Evolutionary conservation across 1,140 invertebrate species (phyloP), one percentile per base, ranked within the genome.

Genomic region (Colletes gigas): DNA sequence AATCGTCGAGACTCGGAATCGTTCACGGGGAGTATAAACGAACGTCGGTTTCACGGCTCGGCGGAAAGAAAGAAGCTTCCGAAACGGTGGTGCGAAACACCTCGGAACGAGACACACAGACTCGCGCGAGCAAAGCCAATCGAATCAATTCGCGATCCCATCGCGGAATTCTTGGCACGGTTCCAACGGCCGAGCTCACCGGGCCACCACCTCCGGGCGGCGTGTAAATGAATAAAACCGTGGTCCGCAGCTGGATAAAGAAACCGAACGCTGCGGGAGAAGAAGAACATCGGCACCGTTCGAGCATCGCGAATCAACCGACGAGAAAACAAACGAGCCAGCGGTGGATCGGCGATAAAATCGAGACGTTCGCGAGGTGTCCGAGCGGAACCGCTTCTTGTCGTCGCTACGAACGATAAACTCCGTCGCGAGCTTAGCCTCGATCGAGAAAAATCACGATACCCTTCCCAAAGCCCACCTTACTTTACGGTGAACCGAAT

Each of bases 211-310:
- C 10, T 8, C 50, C 9, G 8, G 17, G 39, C 39, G 15, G 19
- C 78, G 63, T 39, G 63, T 55, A 82, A 87, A 78, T 72, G 80
- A 47, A 66, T 63, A 78, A 80, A 78, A 82, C 54, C 47, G 65
- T 63, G 17, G 65, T 73, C 68, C 15, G 62, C 44, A n/a, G 17
- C 21, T 70, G 17, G 44, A 70, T 70, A 76, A 78, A 85, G 76
- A 84, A 81, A 79, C 71, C 67, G 79, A 82, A 74, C 83, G 84
- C 77, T 68, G 78, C 44, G 82, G 41, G 65, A 21, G 47, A 79
- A 67, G 70, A 69, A 60, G 66, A 70, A 9, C 44, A 66, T 9
- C 65, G 44, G 82, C 7, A 60, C 17, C 17, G 21, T 2, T 41
- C 57, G 21, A 39, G 47, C 67, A 54, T 77, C 76, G 73, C 79